Percentiles rank a stretch among this genome's conserved stretches.
Evolutionary conservation across 2,888 invertebrate genomes (phyloP).

Genomic region (Pemphredon lugubris): DNA sequence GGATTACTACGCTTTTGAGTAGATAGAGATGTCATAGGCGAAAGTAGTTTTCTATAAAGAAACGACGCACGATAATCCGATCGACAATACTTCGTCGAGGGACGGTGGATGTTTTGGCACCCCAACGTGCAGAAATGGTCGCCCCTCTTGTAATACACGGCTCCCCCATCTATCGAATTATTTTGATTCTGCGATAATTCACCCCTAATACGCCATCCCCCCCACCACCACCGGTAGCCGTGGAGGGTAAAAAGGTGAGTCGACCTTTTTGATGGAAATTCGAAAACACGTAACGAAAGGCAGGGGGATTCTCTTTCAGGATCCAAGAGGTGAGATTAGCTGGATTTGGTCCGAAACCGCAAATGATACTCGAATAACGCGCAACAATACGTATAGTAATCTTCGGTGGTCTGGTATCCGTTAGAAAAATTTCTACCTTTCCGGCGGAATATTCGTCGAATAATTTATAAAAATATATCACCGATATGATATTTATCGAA

Average conservation of each 20-base stretch:
- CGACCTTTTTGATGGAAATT: conserved; percentile 67
- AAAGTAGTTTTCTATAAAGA: conserved; percentile 3
- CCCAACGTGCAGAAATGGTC: conserved; percentile 66
- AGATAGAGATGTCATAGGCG: neutral
- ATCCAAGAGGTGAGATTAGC: conserved; percentile 46
- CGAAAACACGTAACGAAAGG: conserved; percentile 46
- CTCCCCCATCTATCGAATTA: conserved; percentile 78
- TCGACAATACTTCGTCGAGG: conserved; percentile 58
- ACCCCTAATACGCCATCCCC: conserved; percentile 74
- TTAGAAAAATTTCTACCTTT: no score
- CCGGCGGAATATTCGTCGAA: no score
- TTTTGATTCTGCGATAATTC: conserved; percentile 80
- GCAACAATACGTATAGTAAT: no score
- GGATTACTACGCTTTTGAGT: neutral
- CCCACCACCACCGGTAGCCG: conserved; percentile 37
- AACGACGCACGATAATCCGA: conserved; percentile 32
- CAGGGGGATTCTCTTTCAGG: conserved; percentile 28
- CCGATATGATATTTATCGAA: no score
- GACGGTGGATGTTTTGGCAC: conserved; percentile 69
- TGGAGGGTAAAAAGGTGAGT: conserved; percentile 48
- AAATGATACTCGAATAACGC: no score
- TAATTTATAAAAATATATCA: no score
- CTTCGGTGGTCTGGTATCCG: no score
- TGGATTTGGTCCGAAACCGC: conserved; percentile 40
- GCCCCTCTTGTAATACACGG: conserved; percentile 70